Base-by-base conservation (phyloP, 2,888 invertebrate species). In the Hermaeophaga mercurialis region DNA sequence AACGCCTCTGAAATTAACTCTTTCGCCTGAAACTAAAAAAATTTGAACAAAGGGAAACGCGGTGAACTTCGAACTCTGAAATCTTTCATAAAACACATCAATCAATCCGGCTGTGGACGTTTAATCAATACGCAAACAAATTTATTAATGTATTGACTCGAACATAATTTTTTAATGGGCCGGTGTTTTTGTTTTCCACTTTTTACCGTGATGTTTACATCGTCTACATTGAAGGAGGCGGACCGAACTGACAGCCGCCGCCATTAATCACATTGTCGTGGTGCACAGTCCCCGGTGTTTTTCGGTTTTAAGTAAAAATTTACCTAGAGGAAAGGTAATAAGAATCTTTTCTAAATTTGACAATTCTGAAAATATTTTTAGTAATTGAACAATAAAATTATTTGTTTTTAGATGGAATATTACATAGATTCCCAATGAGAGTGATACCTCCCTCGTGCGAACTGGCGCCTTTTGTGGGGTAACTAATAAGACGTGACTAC, bases 81-180 rank as follows among this genome's bases (percentile, higher is more conserved):
- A 48, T 48, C 54, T 36, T 43, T 55, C 24, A 46, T 47, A 47
- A 54, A 47, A 58, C 9, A 24, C 50, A 57, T 57, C 53, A 22
- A 55, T 58, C 58, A 58, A 49, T 54, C 24, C 24, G n/a, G 19
- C 11, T 14, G 38, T 17, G 7, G 58, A 54, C 58, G 24, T 24
- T 31, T 41, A 58, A 58, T 58, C 58, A 39, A 58, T 58, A 50
- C 2, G 19, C 43, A 48, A 45, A 46, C 45, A 50, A 58, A 53
- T 54, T 39, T 14, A 49, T 54, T 31, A 54, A 47, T 58, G 49
- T 58, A 58, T 58, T 50, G 48, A 43, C 54, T 55, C 18, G 48
- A 43, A 31, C 34, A 43, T 55, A 55, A 55, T 55, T 55, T 43
- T 55, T 55, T 44, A 54, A 48, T 55, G 48, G 48, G n/a, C 14